Evolutionary conservation across 2,797 vertebrate species (phyloP), one percentile per base, ranked within the genome.

Genomic region (Pseudomugil gertrudae): DNA sequence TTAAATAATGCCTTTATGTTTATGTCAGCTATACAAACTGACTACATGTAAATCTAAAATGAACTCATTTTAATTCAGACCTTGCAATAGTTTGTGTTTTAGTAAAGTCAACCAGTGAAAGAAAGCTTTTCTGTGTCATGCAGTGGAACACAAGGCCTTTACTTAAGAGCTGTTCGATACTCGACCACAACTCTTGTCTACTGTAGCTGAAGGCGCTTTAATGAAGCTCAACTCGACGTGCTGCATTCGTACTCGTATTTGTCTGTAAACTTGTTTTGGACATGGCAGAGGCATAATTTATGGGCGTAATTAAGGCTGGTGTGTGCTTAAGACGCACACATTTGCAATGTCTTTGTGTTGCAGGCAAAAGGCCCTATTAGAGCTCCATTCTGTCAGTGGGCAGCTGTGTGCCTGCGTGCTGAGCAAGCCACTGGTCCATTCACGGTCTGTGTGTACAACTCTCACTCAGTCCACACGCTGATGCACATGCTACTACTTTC

Each of bases 341-440:
- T 90, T 92, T 83, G 89, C 88, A 85, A 72, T 26, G 86, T 79
- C 86, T 93, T 92, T 94, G 93, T 94, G 91, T 90, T 68, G 78
- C 74, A 83, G 80, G 87, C 88, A 75, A 92, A 92, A 90, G 89
- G 89, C 79, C 84, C 87, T 85, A 89, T 92, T 92, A 91, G 89
- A 87, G 84, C 83, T 81, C 85, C 82, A 89, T 92, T 91, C 88
- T 92, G 84, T 84, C 80, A 73, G 84, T 78, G 80, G 80, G 90
- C 90, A 93, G 92, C 91, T 93, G 90, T 87, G 81, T 85, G 85
- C 72, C 83, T 84, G 84, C 76, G 81, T 83, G 86, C 87, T 81
- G 74, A 88, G 82, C 78, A 66, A 89, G 88, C 81, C 78, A 56
- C 87, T 81, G 72, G 70, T 57, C 72, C 80, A 85, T 86, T 90